Evolutionary conservation across 2,888 invertebrate genomes (phyloP), one percentile per base, ranked within the genome.

Genomic region (Agrotis clavis): DNA sequence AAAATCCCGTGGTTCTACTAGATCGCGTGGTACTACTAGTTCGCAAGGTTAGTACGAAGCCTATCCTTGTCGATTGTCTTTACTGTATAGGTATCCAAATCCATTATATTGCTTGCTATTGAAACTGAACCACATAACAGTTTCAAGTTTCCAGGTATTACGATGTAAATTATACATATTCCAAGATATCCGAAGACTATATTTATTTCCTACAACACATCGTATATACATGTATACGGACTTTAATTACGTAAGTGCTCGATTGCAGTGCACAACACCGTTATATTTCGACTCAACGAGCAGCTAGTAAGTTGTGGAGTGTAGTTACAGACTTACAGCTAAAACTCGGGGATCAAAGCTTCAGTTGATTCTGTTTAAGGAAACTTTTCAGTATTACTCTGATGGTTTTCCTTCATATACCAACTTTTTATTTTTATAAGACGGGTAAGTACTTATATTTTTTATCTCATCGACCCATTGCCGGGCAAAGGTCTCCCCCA

Each of bases 211-310:
- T 9, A 11, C 11, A 4, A 54, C 18, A 18, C 4, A 4, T 25
- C 18, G 18, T 41, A 41, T 35, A 7, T 16, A 13, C 16, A 16
- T 14, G 41, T 41, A 2, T 19, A 45, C 0, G 19, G 19, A 56
- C 9, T 1, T 9, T 53, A 35, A 47, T 74, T 6, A 53, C 11
- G n/a, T 25, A 65, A 48, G 65, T 54, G 66, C 65, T 47, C n/a
- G n/a, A 35, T 47, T 53, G 1, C 35, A 19, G 75, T 11, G 35
- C 71, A 21, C 16, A 25, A 21, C n/a, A n/a, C n/a, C 53, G 35
- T 47, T 7, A 47, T 74, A 74, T 48, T 48, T 54, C 25, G 35
- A 45, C 21, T 35, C n/a, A 71, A 30, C 35, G 51, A 51, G 9
- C 71, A n/a, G 9, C 9, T 0, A 64, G 30, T 51, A 51, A 35